These are phyloP conservation scores for Eristalis intricaria DNA, from an alignment of 2,888 invertebrate species.

Conservation along the genomic window DNA sequence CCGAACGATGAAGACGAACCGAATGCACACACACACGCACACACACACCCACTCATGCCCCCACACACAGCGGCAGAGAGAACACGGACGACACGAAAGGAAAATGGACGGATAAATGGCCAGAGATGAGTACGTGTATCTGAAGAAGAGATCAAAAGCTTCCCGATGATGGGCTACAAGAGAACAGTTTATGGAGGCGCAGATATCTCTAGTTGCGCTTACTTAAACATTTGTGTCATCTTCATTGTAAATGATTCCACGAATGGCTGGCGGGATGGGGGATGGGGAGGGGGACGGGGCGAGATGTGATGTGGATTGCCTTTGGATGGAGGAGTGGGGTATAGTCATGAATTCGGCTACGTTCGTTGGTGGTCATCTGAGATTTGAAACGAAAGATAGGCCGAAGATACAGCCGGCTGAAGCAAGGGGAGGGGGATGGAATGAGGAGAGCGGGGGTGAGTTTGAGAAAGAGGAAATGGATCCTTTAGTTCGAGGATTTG, in stretches of 20 bases:
- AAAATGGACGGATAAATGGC: slow-evolving; percentile 32
- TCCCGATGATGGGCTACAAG: slow-evolving; percentile 25
- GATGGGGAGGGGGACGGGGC: not conserved
- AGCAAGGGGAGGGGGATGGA: too few species aligned
- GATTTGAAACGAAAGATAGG: too few species aligned
- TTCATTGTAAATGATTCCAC: slow-evolving; percentile 17
- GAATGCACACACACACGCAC: slow-evolving; percentile 26
- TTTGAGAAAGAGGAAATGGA: too few species aligned
- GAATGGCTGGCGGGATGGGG: not conserved
- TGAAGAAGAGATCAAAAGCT: slow-evolving; percentile 44
- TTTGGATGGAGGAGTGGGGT: not conserved
- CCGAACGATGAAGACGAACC: not conserved
- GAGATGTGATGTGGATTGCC: not conserved
- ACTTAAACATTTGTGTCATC: slow-evolving; percentile 21
- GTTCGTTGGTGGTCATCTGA: too few species aligned
- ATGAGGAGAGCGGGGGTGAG: too few species aligned
- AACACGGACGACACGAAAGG: not conserved
- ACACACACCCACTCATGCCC: too few species aligned
- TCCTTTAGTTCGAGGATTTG: too few species aligned
- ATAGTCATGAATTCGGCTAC: too few species aligned
- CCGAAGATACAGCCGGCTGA: too few species aligned
- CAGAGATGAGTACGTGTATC: slow-evolving; percentile 33
- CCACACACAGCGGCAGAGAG: too few species aligned
- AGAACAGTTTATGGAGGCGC: slow-evolving; percentile 29
- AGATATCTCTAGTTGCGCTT: slow-evolving; percentile 37